These are phyloP conservation scores for Parus major DNA, from an alignment of 2,113 vertebrate species.

Conservation along the genomic window DNA sequence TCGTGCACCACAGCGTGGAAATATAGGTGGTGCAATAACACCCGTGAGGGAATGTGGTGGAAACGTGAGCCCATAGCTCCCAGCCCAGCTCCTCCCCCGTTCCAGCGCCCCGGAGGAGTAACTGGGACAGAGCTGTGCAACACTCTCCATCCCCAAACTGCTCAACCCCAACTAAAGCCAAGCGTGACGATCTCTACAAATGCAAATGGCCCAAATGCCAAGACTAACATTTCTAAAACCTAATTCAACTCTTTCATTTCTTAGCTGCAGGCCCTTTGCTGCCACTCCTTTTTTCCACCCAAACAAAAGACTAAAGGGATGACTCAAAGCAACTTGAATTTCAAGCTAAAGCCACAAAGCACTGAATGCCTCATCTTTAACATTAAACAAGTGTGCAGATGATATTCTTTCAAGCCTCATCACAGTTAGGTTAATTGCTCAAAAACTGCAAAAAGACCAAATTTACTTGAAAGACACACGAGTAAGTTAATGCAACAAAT, in stretches of 20 bases:
- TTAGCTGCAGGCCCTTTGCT: slow-evolving; percentile 43
- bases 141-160: slow-evolving; percentile 16
- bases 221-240: slow-evolving; percentile 57
- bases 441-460: neutral
- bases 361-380: slow-evolving; percentile 61
- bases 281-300: slow-evolving; percentile 47
- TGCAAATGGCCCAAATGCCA: neutral
- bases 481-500: neutral
- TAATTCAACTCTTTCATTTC: slow-evolving; percentile 42
- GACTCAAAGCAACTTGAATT: slow-evolving; percentile 61
- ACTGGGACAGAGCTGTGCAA: neutral
- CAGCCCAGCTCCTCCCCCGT: neutral
- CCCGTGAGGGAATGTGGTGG: rapidly evolving
- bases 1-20: neutral
- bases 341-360: slow-evolving; percentile 61
- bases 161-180: neutral
- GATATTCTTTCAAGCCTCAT: slow-evolving; percentile 55
- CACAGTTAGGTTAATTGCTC: neutral
- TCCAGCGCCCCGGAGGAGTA: neutral
- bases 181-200: slow-evolving; percentile 37
- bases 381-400: slow-evolving; percentile 61
- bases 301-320: slow-evolving; percentile 59
- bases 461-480: neutral
- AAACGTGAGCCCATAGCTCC: neutral
- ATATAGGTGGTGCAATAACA: neutral